phyloP scores from a whole-genome alignment of 2,888 invertebrate genomes.

The Stenodema calcarata region DNA sequence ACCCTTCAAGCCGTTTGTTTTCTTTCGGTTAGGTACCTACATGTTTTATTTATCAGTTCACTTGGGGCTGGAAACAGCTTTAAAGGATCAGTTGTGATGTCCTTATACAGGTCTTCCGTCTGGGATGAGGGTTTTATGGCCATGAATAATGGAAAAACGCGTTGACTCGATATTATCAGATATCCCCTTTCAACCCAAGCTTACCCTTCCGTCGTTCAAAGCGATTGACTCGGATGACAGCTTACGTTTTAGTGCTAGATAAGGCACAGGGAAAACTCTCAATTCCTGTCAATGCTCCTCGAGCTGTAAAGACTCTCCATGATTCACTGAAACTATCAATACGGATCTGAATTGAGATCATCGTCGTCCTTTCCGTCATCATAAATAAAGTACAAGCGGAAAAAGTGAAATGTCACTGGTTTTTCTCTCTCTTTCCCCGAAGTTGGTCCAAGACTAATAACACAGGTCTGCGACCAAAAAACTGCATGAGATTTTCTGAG shows the following conservation, averaged over 20 bases:
- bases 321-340: not conserved
- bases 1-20: not conserved
- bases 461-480: no score
- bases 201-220: not conserved
- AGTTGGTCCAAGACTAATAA: no score
- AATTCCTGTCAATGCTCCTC: not conserved
- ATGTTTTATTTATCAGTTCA: not conserved
- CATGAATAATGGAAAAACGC: not conserved
- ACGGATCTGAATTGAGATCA: not conserved
- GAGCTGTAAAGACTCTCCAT: not conserved
- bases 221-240: not conserved
- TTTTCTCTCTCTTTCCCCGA: no score
- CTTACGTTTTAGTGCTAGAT: not conserved
- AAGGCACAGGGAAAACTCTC: not conserved
- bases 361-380: no score
- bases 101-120: not conserved
- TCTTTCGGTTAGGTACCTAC: not conserved
- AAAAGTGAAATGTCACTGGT: no score
- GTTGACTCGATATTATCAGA: not conserved
- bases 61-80: not conserved
- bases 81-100: not conserved
- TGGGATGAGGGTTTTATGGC: not conserved
- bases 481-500: no score
- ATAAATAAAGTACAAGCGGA: no score
- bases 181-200: not conserved